These are phyloP conservation scores for Brachionus koreanus DNA, from an alignment of 1,140 invertebrate genomes.

Conservation along the genomic window DNA sequence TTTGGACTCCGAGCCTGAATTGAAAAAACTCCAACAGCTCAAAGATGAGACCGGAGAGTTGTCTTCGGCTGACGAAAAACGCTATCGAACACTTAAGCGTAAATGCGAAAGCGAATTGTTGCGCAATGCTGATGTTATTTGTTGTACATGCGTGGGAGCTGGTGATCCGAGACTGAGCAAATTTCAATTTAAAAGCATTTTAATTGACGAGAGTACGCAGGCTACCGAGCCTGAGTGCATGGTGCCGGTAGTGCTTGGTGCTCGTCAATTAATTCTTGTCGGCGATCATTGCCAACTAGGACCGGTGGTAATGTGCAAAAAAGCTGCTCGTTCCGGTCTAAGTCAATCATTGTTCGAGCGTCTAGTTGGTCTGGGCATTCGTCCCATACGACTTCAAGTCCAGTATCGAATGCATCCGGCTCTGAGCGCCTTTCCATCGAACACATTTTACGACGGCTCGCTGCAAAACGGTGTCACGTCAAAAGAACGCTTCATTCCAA, in stretches of 20 bases:
- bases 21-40: slow-evolving; percentile 89
- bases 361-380: slow-evolving; percentile 88
- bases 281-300: slow-evolving; percentile 98
- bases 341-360: slow-evolving; percentile 96
- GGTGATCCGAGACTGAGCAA: slow-evolving; percentile 85
- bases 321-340: slow-evolving; percentile 89
- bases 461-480: slow-evolving; percentile 39
- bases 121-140: slow-evolving; percentile 86
- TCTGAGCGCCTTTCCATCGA: slow-evolving; percentile 91
- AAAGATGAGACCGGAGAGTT: slow-evolving; percentile 96
- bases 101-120: slow-evolving; percentile 84
- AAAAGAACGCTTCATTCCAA: slow-evolving; percentile 80
- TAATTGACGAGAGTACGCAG: slow-evolving; percentile 93
- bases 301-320: slow-evolving; percentile 99
- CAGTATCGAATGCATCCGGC: slow-evolving; percentile 98
- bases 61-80: slow-evolving; percentile 80
- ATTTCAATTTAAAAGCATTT: slow-evolving; percentile 90
- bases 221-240: slow-evolving; percentile 97
- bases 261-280: slow-evolving; percentile 85
- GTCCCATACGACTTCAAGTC: slow-evolving; percentile 79
- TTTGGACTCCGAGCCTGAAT: slow-evolving; percentile 73
- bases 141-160: slow-evolving; percentile 96
- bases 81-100: slow-evolving; percentile 85
- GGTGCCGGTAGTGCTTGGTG: slow-evolving; percentile 96
- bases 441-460: slow-evolving; percentile 92